Conservation (phyloP, 2,888 invertebrate genomes). For the Diplazon laetatorius region DNA sequence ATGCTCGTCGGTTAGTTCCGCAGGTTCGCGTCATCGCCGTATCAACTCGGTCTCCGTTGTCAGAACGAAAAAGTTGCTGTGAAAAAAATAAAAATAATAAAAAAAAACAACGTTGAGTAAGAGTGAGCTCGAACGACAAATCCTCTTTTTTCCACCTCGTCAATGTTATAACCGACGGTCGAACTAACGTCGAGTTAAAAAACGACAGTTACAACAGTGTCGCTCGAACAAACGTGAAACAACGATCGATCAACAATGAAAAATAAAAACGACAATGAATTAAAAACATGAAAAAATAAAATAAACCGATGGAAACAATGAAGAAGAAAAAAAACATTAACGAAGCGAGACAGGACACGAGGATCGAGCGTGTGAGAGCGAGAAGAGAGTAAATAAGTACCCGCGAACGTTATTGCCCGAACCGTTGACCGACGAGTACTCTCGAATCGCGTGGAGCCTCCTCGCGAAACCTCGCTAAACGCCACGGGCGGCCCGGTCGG, state of each 20-base stretch:
- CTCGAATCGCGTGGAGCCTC: constrained; percentile 9
- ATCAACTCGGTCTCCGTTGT: too few relatives aligned
- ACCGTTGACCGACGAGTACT: constrained; percentile 7
- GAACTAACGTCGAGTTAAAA: background rate
- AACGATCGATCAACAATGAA: too few relatives aligned
- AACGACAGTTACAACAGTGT: too few relatives aligned
- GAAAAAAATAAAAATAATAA: too few relatives aligned
- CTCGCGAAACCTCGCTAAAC: constrained; percentile 54
- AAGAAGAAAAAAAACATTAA: constrained; percentile 2
- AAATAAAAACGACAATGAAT: background rate
- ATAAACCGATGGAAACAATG: background rate
- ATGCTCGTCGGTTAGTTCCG: too few relatives aligned
- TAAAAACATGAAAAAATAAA: background rate
- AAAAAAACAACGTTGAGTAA: too few relatives aligned
- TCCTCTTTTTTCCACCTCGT: too few relatives aligned
- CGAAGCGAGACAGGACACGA: background rate
- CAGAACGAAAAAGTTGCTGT: background rate
- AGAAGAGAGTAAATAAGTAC: constrained; percentile 43
- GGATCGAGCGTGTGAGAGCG: background rate
- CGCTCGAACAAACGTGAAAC: too few relatives aligned
- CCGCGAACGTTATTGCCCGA: constrained; percentile 6
- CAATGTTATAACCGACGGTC: background rate
- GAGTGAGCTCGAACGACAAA: background rate
- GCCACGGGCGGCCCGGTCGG: constrained; percentile 60
- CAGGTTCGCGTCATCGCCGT: too few relatives aligned